These are phyloP conservation scores for Camptogramma bilineatum DNA, from an alignment of 2,888 invertebrate genomes.

Conservation along the genomic window DNA sequence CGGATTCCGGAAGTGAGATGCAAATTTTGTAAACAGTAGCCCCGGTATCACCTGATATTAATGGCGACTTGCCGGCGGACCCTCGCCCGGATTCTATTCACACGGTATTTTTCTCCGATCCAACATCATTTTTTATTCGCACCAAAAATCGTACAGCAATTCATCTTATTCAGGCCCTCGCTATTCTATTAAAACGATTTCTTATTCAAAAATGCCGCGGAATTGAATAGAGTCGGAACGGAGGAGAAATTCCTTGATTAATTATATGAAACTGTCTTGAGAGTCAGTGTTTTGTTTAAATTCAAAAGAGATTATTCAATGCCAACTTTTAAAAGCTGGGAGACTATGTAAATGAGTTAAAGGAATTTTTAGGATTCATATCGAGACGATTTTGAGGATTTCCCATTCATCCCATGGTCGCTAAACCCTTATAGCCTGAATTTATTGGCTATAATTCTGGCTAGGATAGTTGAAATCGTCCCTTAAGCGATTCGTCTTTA, in stretches of 20 bases:
- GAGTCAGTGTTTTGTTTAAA: slow-evolving; percentile 58
- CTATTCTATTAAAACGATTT: slow-evolving; percentile 69
- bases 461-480: slow-evolving; percentile 20
- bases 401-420: slow-evolving; percentile 11
- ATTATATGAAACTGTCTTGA: slow-evolving; percentile 53
- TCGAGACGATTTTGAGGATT: slow-evolving; percentile 17
- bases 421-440: slow-evolving; percentile 27
- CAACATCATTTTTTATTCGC: slow-evolving; percentile 57
- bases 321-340: slow-evolving; percentile 44
- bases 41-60: slow-evolving; percentile 50
- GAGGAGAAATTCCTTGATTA: slow-evolving; percentile 61
- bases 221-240: slow-evolving; percentile 65
- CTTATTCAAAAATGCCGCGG: slow-evolving; percentile 66
- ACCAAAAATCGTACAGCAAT: slow-evolving; percentile 57
- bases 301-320: slow-evolving; percentile 53
- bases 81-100: slow-evolving; percentile 49
- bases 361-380: slow-evolving; percentile 18
- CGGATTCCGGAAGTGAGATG: too few species aligned
- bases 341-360: slow-evolving; percentile 33
- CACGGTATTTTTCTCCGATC: slow-evolving; percentile 52
- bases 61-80: slow-evolving; percentile 47
- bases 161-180: slow-evolving; percentile 58
- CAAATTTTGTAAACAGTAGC: slow-evolving; percentile 36
- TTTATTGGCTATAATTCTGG: slow-evolving; percentile 33
- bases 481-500: slow-evolving; percentile 30